Evolutionary conservation across 2,888 invertebrate genomes (phyloP).

Genomic region (Tenthredo livida): DNA sequence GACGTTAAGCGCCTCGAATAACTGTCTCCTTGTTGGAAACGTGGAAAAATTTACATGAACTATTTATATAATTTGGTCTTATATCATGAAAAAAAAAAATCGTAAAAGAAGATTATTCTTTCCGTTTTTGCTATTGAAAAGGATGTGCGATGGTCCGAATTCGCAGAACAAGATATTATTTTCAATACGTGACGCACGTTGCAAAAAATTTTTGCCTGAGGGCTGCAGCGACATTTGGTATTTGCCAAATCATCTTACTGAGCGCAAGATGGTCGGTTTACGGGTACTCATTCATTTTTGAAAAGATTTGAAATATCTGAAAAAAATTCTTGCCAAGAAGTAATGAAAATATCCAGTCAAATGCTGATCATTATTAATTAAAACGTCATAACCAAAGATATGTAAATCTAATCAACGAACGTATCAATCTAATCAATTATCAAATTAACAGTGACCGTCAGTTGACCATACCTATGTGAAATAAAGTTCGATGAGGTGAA

Average conservation of each 20-base stretch:
- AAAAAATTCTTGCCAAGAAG: not conserved
- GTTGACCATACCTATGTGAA: not conserved
- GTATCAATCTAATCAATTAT: not conserved
- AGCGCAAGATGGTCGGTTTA: conserved; percentile 33
- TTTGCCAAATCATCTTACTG: conserved; percentile 52
- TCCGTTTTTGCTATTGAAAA: not conserved
- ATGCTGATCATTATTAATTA: not conserved
- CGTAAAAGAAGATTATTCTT: not conserved
- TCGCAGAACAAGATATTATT: not conserved
- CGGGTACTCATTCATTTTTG: conserved; percentile 47
- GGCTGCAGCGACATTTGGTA: conserved; percentile 49
- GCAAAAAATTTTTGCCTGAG: conserved; percentile 20
- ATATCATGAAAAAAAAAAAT: not conserved
- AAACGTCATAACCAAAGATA: not conserved
- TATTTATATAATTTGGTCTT: not conserved
- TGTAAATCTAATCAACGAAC: not conserved
- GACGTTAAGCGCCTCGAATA: not conserved
- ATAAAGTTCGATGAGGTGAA: not conserved
- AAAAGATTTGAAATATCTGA: not conserved
- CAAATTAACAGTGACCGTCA: not conserved
- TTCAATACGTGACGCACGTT: conserved; percentile 53
- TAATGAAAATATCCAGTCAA: not conserved
- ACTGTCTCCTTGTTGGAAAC: not conserved
- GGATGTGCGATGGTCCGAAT: not conserved
- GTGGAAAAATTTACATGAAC: not conserved